Evolutionary conservation across 1,140 invertebrate genomes (phyloP).

Genomic region (Dolichoris vasculosae): DNA sequence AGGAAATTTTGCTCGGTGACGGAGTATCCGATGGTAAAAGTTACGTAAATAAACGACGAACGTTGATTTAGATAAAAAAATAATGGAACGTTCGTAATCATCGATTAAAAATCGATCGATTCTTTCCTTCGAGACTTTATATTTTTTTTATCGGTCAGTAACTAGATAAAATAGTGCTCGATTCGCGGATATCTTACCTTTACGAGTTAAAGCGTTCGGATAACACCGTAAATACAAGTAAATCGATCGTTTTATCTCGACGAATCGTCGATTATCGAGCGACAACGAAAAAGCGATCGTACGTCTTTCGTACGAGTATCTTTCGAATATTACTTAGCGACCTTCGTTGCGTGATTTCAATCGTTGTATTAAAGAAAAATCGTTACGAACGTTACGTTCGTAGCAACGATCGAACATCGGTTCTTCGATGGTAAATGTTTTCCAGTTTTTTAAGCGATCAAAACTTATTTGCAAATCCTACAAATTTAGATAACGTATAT

Average conservation of each 20-base stretch:
- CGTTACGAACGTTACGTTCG: no score
- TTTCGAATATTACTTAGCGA: neutral
- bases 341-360: neutral
- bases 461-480: neutral
- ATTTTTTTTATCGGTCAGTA: conserved; percentile 12
- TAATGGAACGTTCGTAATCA: neutral
- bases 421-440: neutral
- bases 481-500: neutral
- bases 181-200: neutral
- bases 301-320: neutral
- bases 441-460: neutral
- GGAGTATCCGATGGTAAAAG: no score
- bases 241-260: neutral
- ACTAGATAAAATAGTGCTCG: neutral
- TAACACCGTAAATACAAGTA: neutral
- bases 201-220: neutral
- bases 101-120: neutral
- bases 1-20: no score
- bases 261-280: neutral
- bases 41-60: no score
- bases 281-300: neutral
- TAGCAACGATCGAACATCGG: no score
- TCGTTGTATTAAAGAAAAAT: neutral
- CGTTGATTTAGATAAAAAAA: no score
- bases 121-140: neutral